Base-by-base conservation (phyloP, 1,140 invertebrate species). In the Lepeophtheirus salmonis region DNA sequence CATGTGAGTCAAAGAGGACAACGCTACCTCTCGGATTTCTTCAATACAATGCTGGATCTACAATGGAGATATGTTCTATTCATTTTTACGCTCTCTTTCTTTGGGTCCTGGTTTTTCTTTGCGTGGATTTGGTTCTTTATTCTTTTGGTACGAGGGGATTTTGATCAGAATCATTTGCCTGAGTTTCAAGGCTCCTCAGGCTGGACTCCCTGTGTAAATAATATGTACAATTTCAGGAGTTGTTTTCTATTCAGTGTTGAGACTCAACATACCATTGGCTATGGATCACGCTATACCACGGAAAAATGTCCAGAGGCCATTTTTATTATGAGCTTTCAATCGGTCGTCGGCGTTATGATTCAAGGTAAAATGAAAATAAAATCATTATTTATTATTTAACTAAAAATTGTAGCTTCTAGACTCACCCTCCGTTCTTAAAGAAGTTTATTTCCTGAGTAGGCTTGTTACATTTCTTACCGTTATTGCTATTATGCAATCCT, bases 11-110 rank as follows among this genome's bases (percentile, higher is more conserved):
- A 17, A 3, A 17, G 23, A 3, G 49, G 49, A 3, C 16, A 22
- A 20, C 16, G 20, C 2, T 57, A 26, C 16, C 16, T 57, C 3
- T n/a, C 14, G 16, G 55, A 57, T 23, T 57, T 57, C 17, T 57
- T 57, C 16, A 57, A 57, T n/a, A 57, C 55, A 50, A 57, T 57
- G 55, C 26, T 57, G 3, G 55, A 57, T 30, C 82, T 82, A 4
- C 86, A 94, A 72, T 97, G 94, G 91, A 79, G 91, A 16, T 97
- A 89, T 85, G 95, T 90, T 0, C 72, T 97, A 16, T 73, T 95
- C 25, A 83, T 89, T 50, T 95, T 97, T 68, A 83, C 86, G 0
- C 74, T 94, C 65, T 86, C 84, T 49, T 96, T 97, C 68, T 77
- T 95, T 23, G 70, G 91, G 2, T 88, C 84, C 1, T 97, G 94